Percentiles rank a stretch among this genome's conserved stretches.
Conservation (phyloP, 2,113 vertebrate genomes). For the Neodontobutis hainanensis region DNA sequence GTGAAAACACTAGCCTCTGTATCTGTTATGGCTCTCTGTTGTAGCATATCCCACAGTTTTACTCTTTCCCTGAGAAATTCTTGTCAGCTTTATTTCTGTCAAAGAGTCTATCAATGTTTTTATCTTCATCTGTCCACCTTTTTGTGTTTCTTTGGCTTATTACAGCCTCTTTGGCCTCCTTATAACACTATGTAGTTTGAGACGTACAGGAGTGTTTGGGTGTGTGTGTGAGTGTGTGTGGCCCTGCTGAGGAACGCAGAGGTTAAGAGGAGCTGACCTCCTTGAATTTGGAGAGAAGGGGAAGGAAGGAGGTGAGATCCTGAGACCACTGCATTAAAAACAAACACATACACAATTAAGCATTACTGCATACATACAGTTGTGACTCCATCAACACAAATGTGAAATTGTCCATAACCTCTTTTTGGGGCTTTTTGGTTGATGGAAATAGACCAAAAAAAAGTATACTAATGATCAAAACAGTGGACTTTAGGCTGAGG, state of each 20-base stretch:
- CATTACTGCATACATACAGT: neutral
- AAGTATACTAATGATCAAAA: too few species aligned
- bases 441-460: too few species aligned
- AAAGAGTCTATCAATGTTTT: conserved; percentile 18
- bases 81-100: conserved; percentile 10
- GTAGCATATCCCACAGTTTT: neutral
- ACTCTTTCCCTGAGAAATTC: conserved; percentile 16
- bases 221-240: conserved; percentile 47
- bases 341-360: neutral
- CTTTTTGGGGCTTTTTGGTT: too few species aligned
- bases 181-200: too few species aligned
- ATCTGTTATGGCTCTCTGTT: conserved; percentile 32
- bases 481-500: too few species aligned
- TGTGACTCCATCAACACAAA: too few species aligned
- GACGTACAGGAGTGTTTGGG: conserved; percentile 20
- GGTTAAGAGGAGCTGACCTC: conserved; percentile 77
- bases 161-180: neutral
- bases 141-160: neutral
- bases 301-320: conserved; percentile 32
- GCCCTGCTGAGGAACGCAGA: conserved; percentile 69
- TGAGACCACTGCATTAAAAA: conserved; percentile 25
- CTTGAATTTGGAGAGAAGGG: conserved; percentile 56
- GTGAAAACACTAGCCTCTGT: conserved; percentile 55
- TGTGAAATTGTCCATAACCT: too few species aligned
- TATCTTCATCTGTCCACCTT: neutral